Evolutionary conservation across 2,888 invertebrate genomes (phyloP).

Genomic region (Lapara coniferarum): DNA sequence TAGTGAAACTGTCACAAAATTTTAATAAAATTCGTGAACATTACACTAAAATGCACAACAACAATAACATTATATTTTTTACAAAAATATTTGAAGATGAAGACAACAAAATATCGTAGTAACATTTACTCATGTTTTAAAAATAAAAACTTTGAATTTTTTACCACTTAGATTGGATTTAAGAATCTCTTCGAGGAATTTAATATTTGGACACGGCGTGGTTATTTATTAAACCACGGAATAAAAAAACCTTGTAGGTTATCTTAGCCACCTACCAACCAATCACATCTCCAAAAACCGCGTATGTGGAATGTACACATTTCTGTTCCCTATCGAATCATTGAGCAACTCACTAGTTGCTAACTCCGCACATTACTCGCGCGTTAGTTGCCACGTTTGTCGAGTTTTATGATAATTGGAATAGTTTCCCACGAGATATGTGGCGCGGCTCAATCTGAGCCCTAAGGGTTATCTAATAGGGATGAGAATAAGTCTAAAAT

Average conservation of each 20-base stretch:
- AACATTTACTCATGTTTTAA: no score
- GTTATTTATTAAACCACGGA: no score
- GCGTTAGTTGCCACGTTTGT: conserved; percentile 42
- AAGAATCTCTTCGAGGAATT: no score
- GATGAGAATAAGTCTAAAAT: neutral
- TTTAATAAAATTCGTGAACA: neutral
- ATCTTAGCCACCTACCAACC: neutral
- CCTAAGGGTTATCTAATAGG: neutral
- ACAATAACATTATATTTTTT: neutral
- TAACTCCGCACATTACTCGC: conserved; percentile 32
- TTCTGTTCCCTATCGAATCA: conserved; percentile 1
- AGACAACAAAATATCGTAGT: no score
- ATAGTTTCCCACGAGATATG: conserved; percentile 32
- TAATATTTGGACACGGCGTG: no score
- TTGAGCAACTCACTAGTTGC: conserved; percentile 2
- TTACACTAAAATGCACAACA: neutral
- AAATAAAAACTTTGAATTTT: no score
- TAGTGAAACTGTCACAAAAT: neutral
- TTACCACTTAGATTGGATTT: no score
- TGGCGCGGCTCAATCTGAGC: neutral
- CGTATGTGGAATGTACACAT: neutral
- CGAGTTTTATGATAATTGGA: conserved; percentile 39
- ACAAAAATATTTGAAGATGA: no score
- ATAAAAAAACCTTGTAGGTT: no score
- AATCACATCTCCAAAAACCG: neutral